Conservation (phyloP, 2,888 invertebrate genomes). For the Glyphotaelius pellucidus region DNA sequence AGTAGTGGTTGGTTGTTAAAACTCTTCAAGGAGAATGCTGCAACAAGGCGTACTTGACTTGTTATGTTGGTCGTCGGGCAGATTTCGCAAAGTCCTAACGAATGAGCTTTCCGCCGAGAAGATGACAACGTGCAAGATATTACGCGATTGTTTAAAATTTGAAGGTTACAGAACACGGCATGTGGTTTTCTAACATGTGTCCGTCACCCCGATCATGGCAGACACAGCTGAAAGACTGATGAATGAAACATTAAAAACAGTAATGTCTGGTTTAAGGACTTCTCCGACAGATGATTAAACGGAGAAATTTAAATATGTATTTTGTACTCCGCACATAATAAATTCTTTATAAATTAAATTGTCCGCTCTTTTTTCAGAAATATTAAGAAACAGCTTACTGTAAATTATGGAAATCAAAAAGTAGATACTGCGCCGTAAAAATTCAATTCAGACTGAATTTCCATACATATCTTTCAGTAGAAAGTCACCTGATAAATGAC, state of each 20-base stretch:
- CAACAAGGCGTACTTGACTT: no score
- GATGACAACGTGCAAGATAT: conserved; percentile 40
- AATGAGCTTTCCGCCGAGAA: not conserved
- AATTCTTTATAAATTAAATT: not conserved
- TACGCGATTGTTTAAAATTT: conserved; percentile 51
- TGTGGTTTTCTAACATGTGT: conserved; percentile 41
- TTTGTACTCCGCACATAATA: not conserved
- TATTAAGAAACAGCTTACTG: not conserved
- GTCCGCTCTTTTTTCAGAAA: not conserved
- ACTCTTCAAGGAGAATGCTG: not conserved
- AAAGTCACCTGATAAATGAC: conserved; percentile 35
- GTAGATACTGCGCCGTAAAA: not conserved
- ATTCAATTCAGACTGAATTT: not conserved
- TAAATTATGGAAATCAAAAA: not conserved
- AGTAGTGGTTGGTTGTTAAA: not conserved
- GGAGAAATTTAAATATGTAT: not conserved
- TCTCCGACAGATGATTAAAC: not conserved
- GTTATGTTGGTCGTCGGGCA: not conserved
- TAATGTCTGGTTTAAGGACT: not conserved
- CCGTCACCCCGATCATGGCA: not conserved
- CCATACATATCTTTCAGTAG: conserved; percentile 26
- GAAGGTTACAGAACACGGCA: conserved; percentile 48
- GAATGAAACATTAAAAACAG: conserved; percentile 16
- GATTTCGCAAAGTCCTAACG: conserved; percentile 16
- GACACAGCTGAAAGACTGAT: not conserved